phyloP scores from a whole-genome alignment of 2,888 invertebrate genomes.

The Cactoblastis cactorum region DNA sequence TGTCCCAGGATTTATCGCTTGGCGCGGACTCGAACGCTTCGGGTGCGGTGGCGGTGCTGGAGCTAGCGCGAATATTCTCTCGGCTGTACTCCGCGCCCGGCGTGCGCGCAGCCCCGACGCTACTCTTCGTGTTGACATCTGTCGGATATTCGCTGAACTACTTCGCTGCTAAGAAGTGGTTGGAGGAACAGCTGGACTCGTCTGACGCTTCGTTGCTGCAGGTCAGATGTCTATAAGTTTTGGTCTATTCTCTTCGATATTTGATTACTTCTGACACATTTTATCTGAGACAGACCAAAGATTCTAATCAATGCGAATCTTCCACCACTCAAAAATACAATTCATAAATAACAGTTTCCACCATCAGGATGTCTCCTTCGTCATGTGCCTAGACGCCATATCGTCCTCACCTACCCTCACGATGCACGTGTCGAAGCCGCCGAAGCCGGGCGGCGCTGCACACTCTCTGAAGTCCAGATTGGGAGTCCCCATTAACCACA shows the following conservation, averaged over 20 bases:
- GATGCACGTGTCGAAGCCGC: constrained; percentile 98
- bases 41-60: constrained; percentile 91
- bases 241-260: no score
- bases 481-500: constrained; percentile 86
- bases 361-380: constrained; percentile 90
- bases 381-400: constrained; percentile 92
- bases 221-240: no score
- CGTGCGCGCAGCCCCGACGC: constrained; percentile 85
- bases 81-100: constrained; percentile 88
- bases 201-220: constrained; percentile 84
- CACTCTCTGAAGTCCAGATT: constrained; percentile 81
- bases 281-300: no score
- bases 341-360: no score
- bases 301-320: no score
- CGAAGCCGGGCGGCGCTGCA: constrained; percentile 89
- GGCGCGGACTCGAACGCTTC: constrained; percentile 97
- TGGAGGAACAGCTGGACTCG: constrained; percentile 94
- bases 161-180: constrained; percentile 96
- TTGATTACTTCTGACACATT: no score
- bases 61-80: constrained; percentile 92
- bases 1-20: constrained; percentile 90
- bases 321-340: no score
- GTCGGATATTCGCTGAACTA: constrained; percentile 95
- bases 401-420: constrained; percentile 83
- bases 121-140: constrained; percentile 93